Conservation (phyloP, 2,797 vertebrate genomes). For the Urocyon cinereoargenteus region DNA sequence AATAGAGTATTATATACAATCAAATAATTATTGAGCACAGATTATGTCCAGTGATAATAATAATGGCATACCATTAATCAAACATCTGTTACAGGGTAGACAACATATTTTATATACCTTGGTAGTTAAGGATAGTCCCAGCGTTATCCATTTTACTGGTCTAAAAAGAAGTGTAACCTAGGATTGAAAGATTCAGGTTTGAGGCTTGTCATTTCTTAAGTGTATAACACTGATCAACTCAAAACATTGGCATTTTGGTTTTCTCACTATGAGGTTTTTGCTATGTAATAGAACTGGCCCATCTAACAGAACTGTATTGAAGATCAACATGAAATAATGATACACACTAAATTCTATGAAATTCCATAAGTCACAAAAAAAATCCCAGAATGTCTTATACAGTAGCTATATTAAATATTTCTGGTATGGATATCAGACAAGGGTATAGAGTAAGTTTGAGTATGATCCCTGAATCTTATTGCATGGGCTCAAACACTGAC, state of each 20-base stretch:
- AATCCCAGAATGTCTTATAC: neutral
- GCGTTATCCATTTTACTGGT: neutral
- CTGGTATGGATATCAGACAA: neutral
- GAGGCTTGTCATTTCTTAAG: neutral
- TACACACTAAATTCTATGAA: neutral
- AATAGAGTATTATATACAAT: neutral
- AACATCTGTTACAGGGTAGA: neutral
- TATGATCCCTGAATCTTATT: neutral
- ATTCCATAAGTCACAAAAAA: neutral
- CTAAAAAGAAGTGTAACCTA: neutral
- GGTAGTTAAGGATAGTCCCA: neutral
- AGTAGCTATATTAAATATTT: slow-evolving; percentile 37
- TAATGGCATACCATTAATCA: neutral
- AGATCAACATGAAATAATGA: slow-evolving; percentile 40
- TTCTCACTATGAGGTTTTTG: neutral
- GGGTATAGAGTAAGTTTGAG: neutral
- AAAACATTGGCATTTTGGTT: neutral
- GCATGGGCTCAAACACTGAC: neutral
- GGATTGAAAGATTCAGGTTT: neutral
- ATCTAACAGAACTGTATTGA: neutral
- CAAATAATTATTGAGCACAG: neutral
- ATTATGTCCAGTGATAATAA: neutral
- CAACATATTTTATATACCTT: neutral
- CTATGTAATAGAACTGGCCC: neutral
- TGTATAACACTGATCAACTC: neutral